Conservation (phyloP, 2,797 vertebrate species). For the Simalia tracyae region DNA sequence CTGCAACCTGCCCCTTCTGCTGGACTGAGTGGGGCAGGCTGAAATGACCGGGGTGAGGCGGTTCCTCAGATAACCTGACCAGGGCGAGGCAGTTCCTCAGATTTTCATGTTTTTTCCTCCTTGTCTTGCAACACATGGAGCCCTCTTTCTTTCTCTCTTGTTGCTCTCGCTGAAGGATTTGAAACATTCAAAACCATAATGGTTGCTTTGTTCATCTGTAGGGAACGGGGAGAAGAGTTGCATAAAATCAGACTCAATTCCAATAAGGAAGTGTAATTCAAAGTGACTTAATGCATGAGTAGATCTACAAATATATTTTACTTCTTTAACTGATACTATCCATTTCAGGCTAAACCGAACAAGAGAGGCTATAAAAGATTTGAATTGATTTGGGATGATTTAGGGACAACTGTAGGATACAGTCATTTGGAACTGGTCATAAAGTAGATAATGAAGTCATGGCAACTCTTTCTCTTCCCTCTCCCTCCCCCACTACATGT, state of each 20-base stretch:
- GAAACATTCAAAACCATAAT: neutral
- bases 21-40: no score
- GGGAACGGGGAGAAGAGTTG: neutral
- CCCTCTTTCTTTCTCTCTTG: constrained; percentile 20
- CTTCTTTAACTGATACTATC: neutral
- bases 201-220: neutral
- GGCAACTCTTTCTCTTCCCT: neutral
- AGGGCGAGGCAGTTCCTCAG: no score
- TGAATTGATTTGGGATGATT: neutral
- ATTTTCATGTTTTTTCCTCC: neutral
- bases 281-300: neutral
- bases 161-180: constrained; percentile 37
- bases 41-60: no score
- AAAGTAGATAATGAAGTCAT: constrained; percentile 9
- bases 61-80: no score
- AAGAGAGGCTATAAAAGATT: neutral
- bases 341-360: neutral
- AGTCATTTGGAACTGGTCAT: neutral
- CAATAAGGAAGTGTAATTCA: neutral
- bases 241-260: neutral
- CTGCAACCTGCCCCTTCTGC: no score
- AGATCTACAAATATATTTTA: neutral
- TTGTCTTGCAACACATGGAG: neutral
- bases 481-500: no score
- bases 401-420: neutral